Base-by-base conservation (phyloP, 2,113 vertebrate genomes). In the Myxocyprinus asiaticus region DNA sequence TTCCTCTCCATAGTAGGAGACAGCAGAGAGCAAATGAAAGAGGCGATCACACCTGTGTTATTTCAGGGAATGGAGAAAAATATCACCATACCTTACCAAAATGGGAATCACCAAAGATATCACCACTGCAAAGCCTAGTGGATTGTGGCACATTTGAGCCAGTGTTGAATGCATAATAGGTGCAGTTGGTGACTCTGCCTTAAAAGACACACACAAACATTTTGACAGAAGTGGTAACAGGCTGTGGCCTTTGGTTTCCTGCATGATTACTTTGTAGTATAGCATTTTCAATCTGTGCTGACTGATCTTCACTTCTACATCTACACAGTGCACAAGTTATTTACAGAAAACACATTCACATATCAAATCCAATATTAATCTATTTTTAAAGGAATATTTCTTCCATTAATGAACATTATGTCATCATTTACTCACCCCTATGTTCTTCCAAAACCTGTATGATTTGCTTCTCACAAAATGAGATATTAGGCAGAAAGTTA, bases 21-120 rank as follows among this genome's bases (percentile, higher is more conserved):
- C 17, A 62, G 61, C n/a, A 53, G 53, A 62, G 14, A 74, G 69
- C 63, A 73, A 73, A 72, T 67, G 11, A n/a, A 61, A 73, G 50
- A 45, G 53, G 15, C 63, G 55, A 43, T 72, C 80, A 67, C 55
- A 79, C 11, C 48, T 42, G 47, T 5, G 3, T 47, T 62, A 33
- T 33, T 47, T 50, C 48, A n/a, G 22, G 33, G 14, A 78, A 65
- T 47, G 5, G 67, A 63, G 59, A 79, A 55, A 53, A 45, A 33
- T 42, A 58, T 61, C 56, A 15, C 45, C 22, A 33, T 72, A 22
- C 78, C 71, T 51, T 77, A 67, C 50, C 22, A 9, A 81, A 71
- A 77, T 58, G 14, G 33, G 55, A 82, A 68, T 42, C 12, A n/a
- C 50, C 22, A 68, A 10, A 74, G 47, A 64, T 70, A 66, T 55